These are phyloP conservation scores for Gerosis bhagava DNA, from an alignment of 2,888 invertebrate species.

Conservation along the genomic window DNA sequence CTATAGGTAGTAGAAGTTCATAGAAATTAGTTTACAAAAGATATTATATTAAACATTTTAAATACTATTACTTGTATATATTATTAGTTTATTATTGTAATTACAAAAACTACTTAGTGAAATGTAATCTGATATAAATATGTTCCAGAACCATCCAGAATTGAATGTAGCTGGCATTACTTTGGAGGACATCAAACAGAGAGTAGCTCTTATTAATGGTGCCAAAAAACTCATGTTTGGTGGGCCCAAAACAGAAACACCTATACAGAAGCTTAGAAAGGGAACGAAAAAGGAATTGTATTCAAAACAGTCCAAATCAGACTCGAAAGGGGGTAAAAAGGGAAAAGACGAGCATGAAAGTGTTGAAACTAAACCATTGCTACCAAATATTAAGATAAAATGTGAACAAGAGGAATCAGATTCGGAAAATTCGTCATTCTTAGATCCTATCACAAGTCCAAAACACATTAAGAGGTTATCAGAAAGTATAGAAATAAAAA, in stretches of 20 bases:
- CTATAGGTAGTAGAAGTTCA: no score
- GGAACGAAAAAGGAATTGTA: conserved; percentile 57
- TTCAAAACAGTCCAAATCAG: conserved; percentile 47
- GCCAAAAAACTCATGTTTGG: conserved; percentile 74
- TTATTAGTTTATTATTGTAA: no score
- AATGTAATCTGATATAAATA: no score
- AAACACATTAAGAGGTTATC: conserved; percentile 60
- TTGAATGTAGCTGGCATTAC: conserved; percentile 89
- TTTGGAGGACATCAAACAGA: conserved; percentile 80
- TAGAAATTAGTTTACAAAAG: no score
- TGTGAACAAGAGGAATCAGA: conserved; percentile 69
- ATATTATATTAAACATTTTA: no score
- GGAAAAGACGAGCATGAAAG: conserved; percentile 61
- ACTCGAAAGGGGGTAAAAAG: conserved; percentile 52
- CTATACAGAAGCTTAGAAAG: conserved; percentile 56
- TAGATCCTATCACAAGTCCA: conserved; percentile 69
- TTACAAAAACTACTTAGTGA: no score
- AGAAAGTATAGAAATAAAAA: conserved; percentile 61
- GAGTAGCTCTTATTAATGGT: conserved; percentile 69
- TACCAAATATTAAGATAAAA: conserved; percentile 71
- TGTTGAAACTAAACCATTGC: conserved; percentile 57
- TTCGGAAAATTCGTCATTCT: conserved; percentile 75
- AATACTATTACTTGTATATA: no score
- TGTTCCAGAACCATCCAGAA: conserved; percentile 89
- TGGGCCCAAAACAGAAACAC: conserved; percentile 56